phyloP scores from a whole-genome alignment of 2,113 vertebrate species.

The Osmerus mordax region DNA sequence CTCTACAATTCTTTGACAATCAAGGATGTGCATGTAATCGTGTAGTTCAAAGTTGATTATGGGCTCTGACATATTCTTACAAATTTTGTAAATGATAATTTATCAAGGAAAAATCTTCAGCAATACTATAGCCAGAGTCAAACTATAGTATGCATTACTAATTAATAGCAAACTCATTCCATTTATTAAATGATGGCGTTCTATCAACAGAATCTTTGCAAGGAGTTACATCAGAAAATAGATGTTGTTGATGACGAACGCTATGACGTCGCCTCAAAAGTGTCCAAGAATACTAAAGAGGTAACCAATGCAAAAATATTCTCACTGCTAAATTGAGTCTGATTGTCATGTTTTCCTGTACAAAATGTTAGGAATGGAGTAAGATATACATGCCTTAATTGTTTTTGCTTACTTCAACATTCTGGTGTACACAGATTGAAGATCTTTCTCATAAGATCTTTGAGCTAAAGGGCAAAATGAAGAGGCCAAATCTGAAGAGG shows the following conservation, averaged over 20 bases:
- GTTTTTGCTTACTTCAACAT: not conserved
- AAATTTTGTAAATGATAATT: no score
- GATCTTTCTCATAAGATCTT: slow-evolving; percentile 72
- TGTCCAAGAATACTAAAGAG: slow-evolving; percentile 64
- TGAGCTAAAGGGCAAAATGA: slow-evolving; percentile 80
- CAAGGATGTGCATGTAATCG: not conserved
- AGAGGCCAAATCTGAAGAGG: slow-evolving; percentile 72
- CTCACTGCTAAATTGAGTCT: not conserved
- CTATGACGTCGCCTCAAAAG: slow-evolving; percentile 71
- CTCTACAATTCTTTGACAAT: not conserved
- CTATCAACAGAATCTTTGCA: slow-evolving; percentile 68
- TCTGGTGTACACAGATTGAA: slow-evolving; percentile 53
- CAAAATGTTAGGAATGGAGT: no score
- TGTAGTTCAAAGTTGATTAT: not conserved
- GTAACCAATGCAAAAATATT: slow-evolving; percentile 35
- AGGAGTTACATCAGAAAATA: slow-evolving; percentile 70
- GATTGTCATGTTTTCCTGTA: no score
- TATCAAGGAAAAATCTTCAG: no score
- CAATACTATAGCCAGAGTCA: no score
- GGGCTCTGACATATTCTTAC: no score
- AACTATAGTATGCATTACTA: no score
- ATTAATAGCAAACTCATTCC: no score
- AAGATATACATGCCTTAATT: not conserved
- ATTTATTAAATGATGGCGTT: not conserved
- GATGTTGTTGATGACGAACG: slow-evolving; percentile 74